Evolutionary conservation across 2,797 vertebrate genomes (phyloP).

Genomic region (Intellagama lesueurii): DNA sequence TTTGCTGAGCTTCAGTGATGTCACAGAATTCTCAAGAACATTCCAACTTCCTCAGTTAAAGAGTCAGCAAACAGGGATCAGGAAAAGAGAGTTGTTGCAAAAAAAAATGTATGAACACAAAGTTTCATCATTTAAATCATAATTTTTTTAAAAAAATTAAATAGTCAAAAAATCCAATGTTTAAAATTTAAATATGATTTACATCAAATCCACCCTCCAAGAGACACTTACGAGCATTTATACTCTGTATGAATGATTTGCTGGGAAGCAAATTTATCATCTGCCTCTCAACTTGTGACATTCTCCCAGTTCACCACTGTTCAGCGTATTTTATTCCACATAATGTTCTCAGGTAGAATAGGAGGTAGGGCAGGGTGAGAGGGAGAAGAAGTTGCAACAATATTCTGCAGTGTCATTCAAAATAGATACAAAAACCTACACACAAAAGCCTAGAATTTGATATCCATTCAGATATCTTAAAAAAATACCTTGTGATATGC

Average conservation of each 20-base stretch:
- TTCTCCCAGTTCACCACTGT: not conserved
- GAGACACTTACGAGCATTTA: not conserved
- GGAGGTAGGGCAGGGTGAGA: no score
- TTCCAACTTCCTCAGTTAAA: constrained; percentile 1
- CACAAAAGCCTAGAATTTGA: not conserved
- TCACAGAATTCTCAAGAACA: not conserved
- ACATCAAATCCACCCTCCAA: no score
- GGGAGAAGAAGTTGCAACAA: not conserved
- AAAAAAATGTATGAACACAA: not conserved
- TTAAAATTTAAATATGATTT: no score
- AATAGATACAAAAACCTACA: not conserved
- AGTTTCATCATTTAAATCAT: not conserved
- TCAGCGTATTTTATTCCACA: not conserved
- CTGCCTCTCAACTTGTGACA: not conserved
- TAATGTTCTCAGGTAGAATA: not conserved
- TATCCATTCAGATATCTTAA: no score
- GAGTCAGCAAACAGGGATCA: not conserved
- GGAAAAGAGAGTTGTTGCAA: no score
- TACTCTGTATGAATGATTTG: rapidly evolving
- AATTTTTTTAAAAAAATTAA: not conserved
- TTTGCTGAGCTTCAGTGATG: not conserved
- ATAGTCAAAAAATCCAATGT: no score
- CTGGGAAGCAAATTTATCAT: rapidly evolving
- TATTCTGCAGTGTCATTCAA: not conserved
- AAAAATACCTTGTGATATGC: not conserved